Conservation (phyloP, 2,888 invertebrate genomes). For the Ischnura elegans region DNA sequence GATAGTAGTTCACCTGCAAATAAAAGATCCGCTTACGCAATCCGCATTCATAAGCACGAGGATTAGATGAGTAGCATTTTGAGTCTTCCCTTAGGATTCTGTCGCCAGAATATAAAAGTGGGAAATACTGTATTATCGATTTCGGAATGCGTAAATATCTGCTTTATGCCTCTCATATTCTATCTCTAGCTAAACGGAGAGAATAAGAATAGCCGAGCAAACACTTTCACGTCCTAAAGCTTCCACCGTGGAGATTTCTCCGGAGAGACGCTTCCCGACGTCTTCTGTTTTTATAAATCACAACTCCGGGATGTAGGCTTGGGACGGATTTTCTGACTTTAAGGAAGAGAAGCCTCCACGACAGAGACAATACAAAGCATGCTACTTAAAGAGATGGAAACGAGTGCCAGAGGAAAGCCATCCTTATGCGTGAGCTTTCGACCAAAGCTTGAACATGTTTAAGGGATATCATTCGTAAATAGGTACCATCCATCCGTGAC, state of each 20-base stretch:
- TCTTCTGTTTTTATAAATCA: background rate
- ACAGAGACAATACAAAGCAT: no score
- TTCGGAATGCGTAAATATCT: background rate
- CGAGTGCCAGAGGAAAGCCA: no score
- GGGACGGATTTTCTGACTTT: no score
- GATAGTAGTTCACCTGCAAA: no score
- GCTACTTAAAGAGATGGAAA: no score
- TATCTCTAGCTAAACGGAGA: background rate
- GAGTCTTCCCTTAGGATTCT: background rate
- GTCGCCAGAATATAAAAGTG: background rate
- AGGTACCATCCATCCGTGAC: no score
- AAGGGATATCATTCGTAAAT: no score
- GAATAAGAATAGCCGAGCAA: background rate
- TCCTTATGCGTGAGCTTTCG: no score
- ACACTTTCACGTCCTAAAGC: no score
- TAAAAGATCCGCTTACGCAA: background rate
- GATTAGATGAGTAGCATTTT: background rate
- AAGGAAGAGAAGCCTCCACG: no score
- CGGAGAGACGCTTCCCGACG: background rate
- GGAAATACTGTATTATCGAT: background rate
- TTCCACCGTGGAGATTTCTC: no score
- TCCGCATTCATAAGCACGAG: background rate
- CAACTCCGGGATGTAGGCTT: background rate
- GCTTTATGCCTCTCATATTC: background rate
- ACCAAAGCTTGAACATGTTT: no score